These are phyloP conservation scores for Erebia aethiops DNA, from an alignment of 2,888 invertebrate genomes.

Conservation along the genomic window DNA sequence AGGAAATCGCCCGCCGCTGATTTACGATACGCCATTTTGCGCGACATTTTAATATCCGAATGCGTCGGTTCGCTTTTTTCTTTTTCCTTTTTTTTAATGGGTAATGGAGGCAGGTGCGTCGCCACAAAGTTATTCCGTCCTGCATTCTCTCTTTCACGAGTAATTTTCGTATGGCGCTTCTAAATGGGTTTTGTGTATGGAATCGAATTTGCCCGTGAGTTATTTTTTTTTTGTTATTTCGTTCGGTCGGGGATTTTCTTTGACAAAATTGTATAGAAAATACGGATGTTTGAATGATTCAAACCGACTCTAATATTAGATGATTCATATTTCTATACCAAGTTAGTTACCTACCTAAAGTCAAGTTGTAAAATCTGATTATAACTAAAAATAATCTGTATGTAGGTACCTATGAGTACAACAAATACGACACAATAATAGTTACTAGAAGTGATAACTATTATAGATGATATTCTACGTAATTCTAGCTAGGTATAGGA, in stretches of 20 bases:
- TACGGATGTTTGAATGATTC: too few relatives aligned
- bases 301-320: too few relatives aligned
- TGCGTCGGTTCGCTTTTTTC: slow-evolving; percentile 61
- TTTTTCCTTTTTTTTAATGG: slow-evolving; percentile 62
- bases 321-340: slow-evolving; percentile 10
- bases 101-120: slow-evolving; percentile 70
- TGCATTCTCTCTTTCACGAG: slow-evolving; percentile 56
- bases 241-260: slow-evolving; percentile 16
- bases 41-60: slow-evolving; percentile 76
- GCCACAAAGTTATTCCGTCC: slow-evolving; percentile 61
- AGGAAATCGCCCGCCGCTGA: slow-evolving; percentile 75
- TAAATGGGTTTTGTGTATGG: slow-evolving; percentile 62
- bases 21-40: slow-evolving; percentile 75
- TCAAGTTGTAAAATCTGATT: background rate
- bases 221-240: slow-evolving; percentile 37
- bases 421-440: too few relatives aligned
- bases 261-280: background rate
- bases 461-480: too few relatives aligned
- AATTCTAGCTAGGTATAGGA: too few relatives aligned
- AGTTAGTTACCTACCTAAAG: too few relatives aligned
- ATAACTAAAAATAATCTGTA: background rate
- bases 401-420: background rate
- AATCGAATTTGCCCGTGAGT: slow-evolving; percentile 52
- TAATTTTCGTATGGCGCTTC: slow-evolving; percentile 61
- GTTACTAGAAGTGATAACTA: too few relatives aligned